Base-by-base conservation (phyloP, 1,140 invertebrate species). In the Schmidtea mediterranea region DNA sequence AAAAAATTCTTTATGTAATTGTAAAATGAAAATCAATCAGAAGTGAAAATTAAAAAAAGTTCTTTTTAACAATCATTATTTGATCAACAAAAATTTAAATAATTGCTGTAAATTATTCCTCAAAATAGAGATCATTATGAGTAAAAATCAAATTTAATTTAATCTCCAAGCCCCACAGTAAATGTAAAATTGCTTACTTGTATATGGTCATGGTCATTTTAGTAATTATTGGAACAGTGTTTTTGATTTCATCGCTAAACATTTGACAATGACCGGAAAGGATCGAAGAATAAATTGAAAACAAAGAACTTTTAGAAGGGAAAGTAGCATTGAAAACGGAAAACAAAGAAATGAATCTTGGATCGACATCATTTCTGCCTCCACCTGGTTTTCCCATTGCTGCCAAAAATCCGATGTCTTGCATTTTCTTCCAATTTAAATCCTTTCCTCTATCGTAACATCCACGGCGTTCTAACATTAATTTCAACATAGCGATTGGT, bases 391-490 rank as follows among this genome's bases (percentile, higher is more conserved):
- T 58, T 70, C 77, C 73, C 58, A 61, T 62, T 18, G 60, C 62
- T 47, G 62, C 61, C 24, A 66, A 58, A 54, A 61, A 67, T 32
- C 63, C 71, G 47, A 83, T 76, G 58, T 87, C 81, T 59, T 75
- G 79, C 36, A 86, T 67, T 55, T 75, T 74, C 59, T 81, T 87
- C 80, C 82, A 84, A 60, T 75, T 79, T 0, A 84, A 68, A 58
- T 84, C 78, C 62, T 81, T 82, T n/a, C 76, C 78, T 47, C 80
- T 64, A 65, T 82, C 80, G 60, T 82, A 87, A 55, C 83, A 74
- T 19, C 82, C 82, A 52, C 76, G 76, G 54, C 74, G 73, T 62
- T 87, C 81, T 40, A 87, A 73, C 1, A 87, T 60, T 16, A 84
- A 61, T 62, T 86, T 87, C 1, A 89, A 63, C 8, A 87, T 60